Percentiles rank a stretch among this genome's conserved stretches.
These are phyloP conservation scores for Troglohyphantes excavatus DNA, from an alignment of 2,888 invertebrate species.

Conservation along the genomic window DNA sequence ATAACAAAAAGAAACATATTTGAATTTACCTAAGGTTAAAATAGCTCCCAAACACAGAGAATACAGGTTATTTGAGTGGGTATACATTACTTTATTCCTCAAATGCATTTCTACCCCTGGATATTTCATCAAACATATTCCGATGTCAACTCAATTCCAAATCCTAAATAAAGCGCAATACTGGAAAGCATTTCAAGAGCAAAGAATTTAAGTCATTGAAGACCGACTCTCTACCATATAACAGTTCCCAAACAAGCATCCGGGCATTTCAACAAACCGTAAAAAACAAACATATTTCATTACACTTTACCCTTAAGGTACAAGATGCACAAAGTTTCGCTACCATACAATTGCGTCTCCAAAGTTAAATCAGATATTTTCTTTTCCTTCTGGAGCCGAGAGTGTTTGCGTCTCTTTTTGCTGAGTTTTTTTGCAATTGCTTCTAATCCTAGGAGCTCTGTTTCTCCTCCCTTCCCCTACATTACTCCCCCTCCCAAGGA, in stretches of 20 bases:
- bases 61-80: too few relatives aligned
- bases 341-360: constrained; percentile 29
- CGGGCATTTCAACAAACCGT: constrained; percentile 3
- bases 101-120: too few relatives aligned
- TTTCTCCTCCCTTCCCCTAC: constrained; percentile 22
- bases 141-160: too few relatives aligned
- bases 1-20: too few relatives aligned
- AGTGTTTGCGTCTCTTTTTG: constrained; percentile 14
- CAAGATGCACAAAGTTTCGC: constrained; percentile 18
- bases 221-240: too few relatives aligned
- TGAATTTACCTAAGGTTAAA: too few relatives aligned
- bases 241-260: neutral
- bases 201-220: too few relatives aligned
- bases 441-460: constrained; percentile 62
- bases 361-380: constrained; percentile 66
- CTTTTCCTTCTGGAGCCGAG: constrained; percentile 22
- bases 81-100: too few relatives aligned
- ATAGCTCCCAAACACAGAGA: too few relatives aligned
- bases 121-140: too few relatives aligned
- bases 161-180: too few relatives aligned
- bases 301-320: constrained; percentile 38
- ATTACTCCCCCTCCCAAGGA: constrained; percentile 37
- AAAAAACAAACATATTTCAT: constrained; percentile 37
- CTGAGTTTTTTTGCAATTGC: constrained; percentile 49
- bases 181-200: too few relatives aligned